Evolutionary conservation across 2,888 invertebrate species (phyloP), one percentile per base, ranked within the genome.

Genomic region (Synergus umbraculus): DNA sequence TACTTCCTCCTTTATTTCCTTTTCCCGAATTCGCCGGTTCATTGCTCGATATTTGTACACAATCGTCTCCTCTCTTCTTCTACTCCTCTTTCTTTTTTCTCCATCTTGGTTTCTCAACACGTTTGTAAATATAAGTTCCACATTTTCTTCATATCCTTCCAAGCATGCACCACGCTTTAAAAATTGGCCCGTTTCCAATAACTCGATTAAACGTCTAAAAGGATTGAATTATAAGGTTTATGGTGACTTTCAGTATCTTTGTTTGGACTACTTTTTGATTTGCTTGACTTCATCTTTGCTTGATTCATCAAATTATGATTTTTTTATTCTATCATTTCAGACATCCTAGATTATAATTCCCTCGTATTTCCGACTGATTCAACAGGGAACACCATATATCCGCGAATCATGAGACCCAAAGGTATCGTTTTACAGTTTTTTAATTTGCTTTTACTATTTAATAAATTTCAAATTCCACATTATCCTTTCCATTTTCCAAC

Each of bases 361-460:
- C 94, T 95, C 93, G 94, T 95, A 92, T 95, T 96, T 93, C 96
- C 96, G 90, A 96, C 95, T 91, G 96, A 96, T 94, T 95, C 95
- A 88, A 94, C 77, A 90, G 96, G 96, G 91, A 94, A 94, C 86
- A 94, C 94, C 88, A 94, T 95, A 92, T 94, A 95, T 92, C 96
- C 96, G 90, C 94, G 95, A 87, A 94, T 96, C 91, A 93, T 95
- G 90, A 94, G 94, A 92, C 94, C 95, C 85, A 94, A 95, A 95
- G 96, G 96, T 96, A 95, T 92, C 88, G 86, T 89, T 85, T 67
- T 82, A 79, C 41, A 63, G 78, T 79, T 73, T 29, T 22, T 29
- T 66, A 44, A 76, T 82, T n/a, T 79, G 58, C 9, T 12, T 67
- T 67, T 67, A 43, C 37, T 37, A 18, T 67, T 44, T 18, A 18